phyloP scores from a whole-genome alignment of 2,113 vertebrate genomes.

The Aphyosemion australe region DNA sequence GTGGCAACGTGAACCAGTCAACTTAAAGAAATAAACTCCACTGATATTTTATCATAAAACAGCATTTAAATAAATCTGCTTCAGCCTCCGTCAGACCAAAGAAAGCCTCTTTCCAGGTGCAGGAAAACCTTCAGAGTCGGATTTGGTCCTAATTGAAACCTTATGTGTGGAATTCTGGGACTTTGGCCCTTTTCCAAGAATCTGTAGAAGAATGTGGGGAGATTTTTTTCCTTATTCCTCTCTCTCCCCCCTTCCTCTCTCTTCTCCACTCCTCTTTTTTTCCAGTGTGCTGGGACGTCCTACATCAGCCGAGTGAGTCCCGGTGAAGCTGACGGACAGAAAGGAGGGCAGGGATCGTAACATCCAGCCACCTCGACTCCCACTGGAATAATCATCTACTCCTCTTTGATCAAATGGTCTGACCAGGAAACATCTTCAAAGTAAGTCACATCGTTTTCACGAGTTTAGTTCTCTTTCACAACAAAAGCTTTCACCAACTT shows the following conservation, averaged over 20 bases:
- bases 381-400: conserved; percentile 66
- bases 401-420: conserved; percentile 76
- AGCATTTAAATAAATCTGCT: conserved; percentile 79
- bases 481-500: neutral
- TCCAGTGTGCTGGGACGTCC: conserved; percentile 84
- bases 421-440: conserved; percentile 45
- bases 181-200: conserved; percentile 91
- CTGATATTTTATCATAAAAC: neutral
- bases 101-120: conserved; percentile 76
- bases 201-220: conserved; percentile 92
- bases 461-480: neutral
- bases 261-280: conserved; percentile 7
- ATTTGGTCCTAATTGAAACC: conserved; percentile 92
- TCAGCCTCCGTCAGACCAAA: conserved; percentile 77
- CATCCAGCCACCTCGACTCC: conserved; percentile 39
- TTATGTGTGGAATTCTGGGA: conserved; percentile 97
- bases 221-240: conserved; percentile 39
- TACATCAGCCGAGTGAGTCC: conserved; percentile 88
- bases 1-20: no score
- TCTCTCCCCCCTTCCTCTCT: conserved; percentile 20
- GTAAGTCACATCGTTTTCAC: conserved; percentile 62
- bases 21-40: no score
- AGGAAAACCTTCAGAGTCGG: conserved; percentile 81
- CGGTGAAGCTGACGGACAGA: conserved; percentile 51
- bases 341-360: conserved; percentile 46